phyloP scores from a whole-genome alignment of 1,140 invertebrate species.

The Bradynema listronoti region DNA sequence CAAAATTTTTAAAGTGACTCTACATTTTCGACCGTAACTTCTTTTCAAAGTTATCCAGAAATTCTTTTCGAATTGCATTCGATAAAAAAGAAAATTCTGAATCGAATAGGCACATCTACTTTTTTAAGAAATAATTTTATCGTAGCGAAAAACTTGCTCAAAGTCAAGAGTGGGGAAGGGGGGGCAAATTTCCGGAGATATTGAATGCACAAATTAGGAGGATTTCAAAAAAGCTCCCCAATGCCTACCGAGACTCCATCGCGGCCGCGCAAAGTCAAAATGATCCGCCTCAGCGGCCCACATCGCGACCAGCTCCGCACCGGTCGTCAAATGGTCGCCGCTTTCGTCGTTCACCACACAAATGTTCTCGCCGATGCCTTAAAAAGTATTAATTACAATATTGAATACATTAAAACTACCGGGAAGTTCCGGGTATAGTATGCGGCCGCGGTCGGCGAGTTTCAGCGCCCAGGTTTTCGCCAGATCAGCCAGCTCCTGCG shows the following conservation, averaged over 20 bases:
- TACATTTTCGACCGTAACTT: no score
- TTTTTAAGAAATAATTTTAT: no score
- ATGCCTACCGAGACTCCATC: conserved; percentile 48
- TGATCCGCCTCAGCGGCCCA: conserved; percentile 53
- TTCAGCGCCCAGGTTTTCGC: conserved; percentile 57
- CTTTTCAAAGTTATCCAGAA: no score
- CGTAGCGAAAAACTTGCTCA: no score
- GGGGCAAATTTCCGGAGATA: no score
- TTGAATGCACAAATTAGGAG: no score
- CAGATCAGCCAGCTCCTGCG: conserved; percentile 52
- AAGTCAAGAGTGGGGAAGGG: no score
- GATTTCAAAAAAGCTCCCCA: neutral
- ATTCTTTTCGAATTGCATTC: no score
- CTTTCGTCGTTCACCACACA: conserved; percentile 30
- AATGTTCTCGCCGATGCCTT: conserved; percentile 56
- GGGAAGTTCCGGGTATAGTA: conserved; percentile 56
- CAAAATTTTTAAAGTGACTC: no score
- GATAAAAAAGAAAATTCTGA: no score
- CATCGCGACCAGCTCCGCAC: conserved; percentile 47
- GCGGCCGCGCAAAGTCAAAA: conserved; percentile 50
- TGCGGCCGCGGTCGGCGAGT: conserved; percentile 49
- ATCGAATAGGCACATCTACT: no score
- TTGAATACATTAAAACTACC: conserved; percentile 26
- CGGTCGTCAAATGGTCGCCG: conserved; percentile 52
- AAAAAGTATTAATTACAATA: conserved; percentile 18